Conservation (phyloP, 2,113 vertebrate genomes). For the Pseudorhombus dupliciocellatus region DNA sequence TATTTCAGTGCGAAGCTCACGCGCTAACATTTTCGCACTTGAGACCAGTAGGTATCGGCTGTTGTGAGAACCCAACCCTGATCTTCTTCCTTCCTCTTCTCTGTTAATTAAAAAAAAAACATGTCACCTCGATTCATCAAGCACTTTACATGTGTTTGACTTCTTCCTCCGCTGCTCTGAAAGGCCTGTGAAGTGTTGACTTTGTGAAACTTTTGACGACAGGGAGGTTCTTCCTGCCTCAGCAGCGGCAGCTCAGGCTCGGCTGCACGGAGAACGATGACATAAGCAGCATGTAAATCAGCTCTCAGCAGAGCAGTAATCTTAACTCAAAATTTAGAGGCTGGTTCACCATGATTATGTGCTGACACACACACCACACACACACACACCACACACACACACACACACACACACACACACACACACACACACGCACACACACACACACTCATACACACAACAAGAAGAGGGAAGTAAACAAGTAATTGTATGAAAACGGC, state of each 20-base stretch:
- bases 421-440: conserved; percentile 1
- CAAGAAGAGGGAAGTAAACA: conserved; percentile 34
- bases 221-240: conserved; percentile 37
- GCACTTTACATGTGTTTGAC: neutral
- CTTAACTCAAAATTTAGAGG: conserved; percentile 46
- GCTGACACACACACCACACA: conserved; percentile 24
- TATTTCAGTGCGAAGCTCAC: too few relatives aligned
- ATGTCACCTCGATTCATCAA: neutral
- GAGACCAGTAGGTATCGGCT: too few relatives aligned
- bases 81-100: too few relatives aligned
- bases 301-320: conserved; percentile 24
- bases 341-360: conserved; percentile 28
- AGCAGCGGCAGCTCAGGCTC: conserved; percentile 5
- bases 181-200: conserved; percentile 12
- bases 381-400: conserved; percentile 16
- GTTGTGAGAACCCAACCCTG: too few relatives aligned
- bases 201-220: conserved; percentile 26
- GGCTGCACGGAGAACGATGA: conserved; percentile 52
- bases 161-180: conserved; percentile 9
- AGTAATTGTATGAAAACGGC: conserved; percentile 11
- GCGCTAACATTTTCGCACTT: too few relatives aligned
- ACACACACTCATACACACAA: conserved; percentile 19
- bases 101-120: too few relatives aligned
- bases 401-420: neutral
- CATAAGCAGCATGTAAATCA: conserved; percentile 68